Conservation (phyloP, 2,113 vertebrate genomes). For the Machaerirhynchus nigripectus region DNA sequence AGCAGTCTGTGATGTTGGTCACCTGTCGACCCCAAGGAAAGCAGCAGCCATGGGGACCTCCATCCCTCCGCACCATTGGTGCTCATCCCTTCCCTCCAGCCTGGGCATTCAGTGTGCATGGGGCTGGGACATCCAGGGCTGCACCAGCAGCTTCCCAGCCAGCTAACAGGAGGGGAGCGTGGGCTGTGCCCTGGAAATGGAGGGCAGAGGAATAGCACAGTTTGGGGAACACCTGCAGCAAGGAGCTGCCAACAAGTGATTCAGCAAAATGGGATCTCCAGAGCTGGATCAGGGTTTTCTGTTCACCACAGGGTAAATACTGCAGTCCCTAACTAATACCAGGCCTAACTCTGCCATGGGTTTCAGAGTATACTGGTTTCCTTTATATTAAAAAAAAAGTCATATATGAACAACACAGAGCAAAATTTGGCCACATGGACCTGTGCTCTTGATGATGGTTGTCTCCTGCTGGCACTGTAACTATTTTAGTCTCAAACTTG, state of each 20-base stretch:
- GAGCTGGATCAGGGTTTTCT: neutral
- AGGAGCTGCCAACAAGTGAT: neutral
- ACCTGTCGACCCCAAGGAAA: neutral
- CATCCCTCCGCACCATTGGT: neutral
- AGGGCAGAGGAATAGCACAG: neutral
- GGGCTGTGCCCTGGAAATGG: neutral
- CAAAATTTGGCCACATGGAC: neutral
- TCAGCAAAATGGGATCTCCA: neutral
- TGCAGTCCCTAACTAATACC: neutral
- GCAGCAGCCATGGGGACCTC: neutral
- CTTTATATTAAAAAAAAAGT: neutral
- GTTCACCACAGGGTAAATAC: neutral
- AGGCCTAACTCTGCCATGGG: neutral
- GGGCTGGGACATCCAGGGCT: neutral
- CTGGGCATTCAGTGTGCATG: neutral
- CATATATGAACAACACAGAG: neutral
- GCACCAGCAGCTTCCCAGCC: neutral
- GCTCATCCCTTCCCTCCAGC: neutral
- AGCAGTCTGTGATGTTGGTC: neutral
- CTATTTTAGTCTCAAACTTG: neutral
- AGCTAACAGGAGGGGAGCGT: too few species aligned
- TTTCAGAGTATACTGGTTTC: neutral
- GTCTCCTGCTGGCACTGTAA: neutral
- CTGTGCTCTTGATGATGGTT: neutral
- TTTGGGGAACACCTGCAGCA: neutral